phyloP scores from a whole-genome alignment of 2,797 vertebrate genomes.

The Picus viridis region DNA sequence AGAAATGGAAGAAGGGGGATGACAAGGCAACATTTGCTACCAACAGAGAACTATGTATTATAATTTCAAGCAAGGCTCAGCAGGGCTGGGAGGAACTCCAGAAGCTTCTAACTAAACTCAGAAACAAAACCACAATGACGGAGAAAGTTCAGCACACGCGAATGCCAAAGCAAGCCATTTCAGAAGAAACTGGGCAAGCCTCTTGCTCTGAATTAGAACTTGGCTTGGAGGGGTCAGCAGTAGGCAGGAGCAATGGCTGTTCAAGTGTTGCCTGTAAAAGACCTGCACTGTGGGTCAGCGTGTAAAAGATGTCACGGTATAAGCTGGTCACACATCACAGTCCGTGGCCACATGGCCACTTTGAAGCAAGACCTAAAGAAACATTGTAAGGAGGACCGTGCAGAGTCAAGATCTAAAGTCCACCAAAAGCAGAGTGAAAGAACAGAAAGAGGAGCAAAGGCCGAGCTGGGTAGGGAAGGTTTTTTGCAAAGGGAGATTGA shows the following conservation, averaged over 20 bases:
- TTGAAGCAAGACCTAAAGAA: background rate
- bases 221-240: background rate
- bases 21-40: conserved; percentile 16
- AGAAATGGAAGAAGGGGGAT: conserved; percentile 1
- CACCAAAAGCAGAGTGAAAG: background rate
- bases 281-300: background rate
- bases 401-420: conserved; percentile 5
- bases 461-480: background rate
- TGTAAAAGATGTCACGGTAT: background rate
- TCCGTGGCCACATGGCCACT: background rate
- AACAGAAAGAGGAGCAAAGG: background rate
- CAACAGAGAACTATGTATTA: background rate
- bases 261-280: background rate
- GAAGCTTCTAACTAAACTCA: conserved; percentile 43
- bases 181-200: background rate
- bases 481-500: background rate
- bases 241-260: background rate
- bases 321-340: background rate
- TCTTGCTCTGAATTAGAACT: background rate
- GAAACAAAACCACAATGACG: conserved; percentile 28
- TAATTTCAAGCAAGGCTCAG: conserved; percentile 9
- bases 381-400: background rate
- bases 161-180: background rate
- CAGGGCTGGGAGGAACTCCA: conserved; percentile 35
- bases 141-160: conserved; percentile 1